These are phyloP conservation scores for Sebastes kiyomatsui DNA, from an alignment of 2,797 vertebrate genomes.

Conservation along the genomic window DNA sequence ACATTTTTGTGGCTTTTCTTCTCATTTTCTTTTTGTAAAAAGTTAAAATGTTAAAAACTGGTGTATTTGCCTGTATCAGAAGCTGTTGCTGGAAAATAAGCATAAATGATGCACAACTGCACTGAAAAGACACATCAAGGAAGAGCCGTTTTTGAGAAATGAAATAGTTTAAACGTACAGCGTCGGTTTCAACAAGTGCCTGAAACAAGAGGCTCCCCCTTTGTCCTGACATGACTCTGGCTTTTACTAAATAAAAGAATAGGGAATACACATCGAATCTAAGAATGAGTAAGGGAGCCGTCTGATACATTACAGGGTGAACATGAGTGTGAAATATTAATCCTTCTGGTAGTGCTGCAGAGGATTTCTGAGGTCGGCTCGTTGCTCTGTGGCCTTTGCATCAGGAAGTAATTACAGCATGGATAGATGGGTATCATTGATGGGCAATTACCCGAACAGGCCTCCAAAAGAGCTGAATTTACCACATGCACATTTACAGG, in stretches of 20 bases:
- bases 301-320: conserved; percentile 55
- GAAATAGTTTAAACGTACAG: background rate
- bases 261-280: conserved; percentile 20
- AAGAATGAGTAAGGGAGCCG: conserved; percentile 35
- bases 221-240: conserved; percentile 17
- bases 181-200: conserved; percentile 14
- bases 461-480: conserved; percentile 58
- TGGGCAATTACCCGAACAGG: conserved; percentile 67
- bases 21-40: background rate
- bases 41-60: background rate
- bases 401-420: conserved; percentile 74
- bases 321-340: conserved; percentile 61
- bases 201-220: conserved; percentile 39
- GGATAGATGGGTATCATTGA: conserved; percentile 74
- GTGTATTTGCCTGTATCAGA: background rate
- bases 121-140: background rate
- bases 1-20: background rate
- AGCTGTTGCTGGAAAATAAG: background rate
- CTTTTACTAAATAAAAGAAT: conserved; percentile 10
- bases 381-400: conserved; percentile 65
- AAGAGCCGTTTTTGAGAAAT: conserved; percentile 1
- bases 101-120: conserved; percentile 12
- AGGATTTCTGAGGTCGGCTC: conserved; percentile 67
- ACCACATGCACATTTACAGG: conserved; percentile 53
- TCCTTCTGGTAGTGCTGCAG: conserved; percentile 57